Evolutionary conservation across 2,888 invertebrate species (phyloP), one percentile per base, ranked within the genome.

Genomic region (Mesorhabditis sp.): DNA sequence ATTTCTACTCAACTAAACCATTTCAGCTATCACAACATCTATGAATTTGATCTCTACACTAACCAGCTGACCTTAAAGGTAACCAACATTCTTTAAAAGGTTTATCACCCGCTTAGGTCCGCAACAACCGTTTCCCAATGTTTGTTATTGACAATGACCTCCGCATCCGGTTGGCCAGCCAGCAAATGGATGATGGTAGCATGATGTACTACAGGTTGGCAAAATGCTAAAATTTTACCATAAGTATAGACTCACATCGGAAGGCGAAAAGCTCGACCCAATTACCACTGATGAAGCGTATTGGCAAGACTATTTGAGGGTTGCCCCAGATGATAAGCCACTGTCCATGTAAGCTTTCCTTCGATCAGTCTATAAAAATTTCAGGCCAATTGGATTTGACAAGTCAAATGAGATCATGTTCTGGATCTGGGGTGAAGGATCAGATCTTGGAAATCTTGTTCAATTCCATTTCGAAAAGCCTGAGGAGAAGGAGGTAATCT

Each of bases 341-440:
- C 76, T 82, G 42, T 82, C 84, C 5, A 67, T 79, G 82, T 82
- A 64, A 73, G 77, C 7, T 68, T 43, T 58, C 43, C 44, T 43
- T 7, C 15, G 4, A 50, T 62, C 45, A 4, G 4, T 58, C 15
- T 7, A 6, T 50, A 58, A 62, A 45, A 41, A 6, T 73, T 82
- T 65, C 70, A 82, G 81, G 58, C 84, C 83, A 4, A 77, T 84
- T 28, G 75, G 79, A 4, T 84, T 84, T 72, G 81, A 82, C 67
- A 76, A 76, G 50, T 76, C 79, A 63, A 83, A 84, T 75, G 76
- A 80, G 67, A 77, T 75, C 62, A 78, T 84, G 75, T 84, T 78
- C 73, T 84, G 83, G 83, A 76, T 81, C 61, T 77, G 80, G 80
- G 84, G 82, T 64, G 79, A 79, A 15, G 82, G 75, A 50, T 76